Evolutionary conservation across 2,113 vertebrate genomes (phyloP).

Genomic region (Pampusana beccarii): DNA sequence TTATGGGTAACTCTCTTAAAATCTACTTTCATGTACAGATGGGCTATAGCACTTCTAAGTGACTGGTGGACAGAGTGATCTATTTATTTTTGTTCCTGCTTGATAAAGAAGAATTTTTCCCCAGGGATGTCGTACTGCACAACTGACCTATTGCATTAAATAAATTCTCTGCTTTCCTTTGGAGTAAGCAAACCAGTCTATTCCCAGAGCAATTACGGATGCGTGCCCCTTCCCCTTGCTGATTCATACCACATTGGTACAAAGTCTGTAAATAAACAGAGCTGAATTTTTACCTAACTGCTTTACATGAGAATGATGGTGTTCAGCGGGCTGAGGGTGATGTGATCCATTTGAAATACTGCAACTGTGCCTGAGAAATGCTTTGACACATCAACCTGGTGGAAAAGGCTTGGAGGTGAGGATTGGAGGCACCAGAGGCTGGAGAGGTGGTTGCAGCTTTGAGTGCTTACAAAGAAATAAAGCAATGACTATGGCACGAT

Average conservation of each 20-base stretch:
- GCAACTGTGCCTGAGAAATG: neutral
- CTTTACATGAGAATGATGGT: neutral
- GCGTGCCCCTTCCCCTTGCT: constrained; percentile 34
- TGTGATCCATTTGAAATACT: neutral
- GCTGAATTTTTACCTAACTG: neutral
- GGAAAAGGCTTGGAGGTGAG: neutral
- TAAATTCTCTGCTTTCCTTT: constrained; percentile 39
- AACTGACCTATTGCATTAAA: constrained; percentile 63
- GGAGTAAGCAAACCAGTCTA: constrained; percentile 20
- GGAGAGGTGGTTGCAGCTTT: neutral
- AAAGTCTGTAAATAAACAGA: constrained; percentile 25
- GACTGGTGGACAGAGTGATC: neutral
- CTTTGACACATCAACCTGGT: fast-evolving
- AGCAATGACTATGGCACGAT: fast-evolving
- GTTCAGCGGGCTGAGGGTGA: neutral
- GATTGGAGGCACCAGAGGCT: fast-evolving
- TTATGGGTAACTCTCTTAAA: constrained; percentile 25
- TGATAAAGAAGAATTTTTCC: constrained; percentile 48
- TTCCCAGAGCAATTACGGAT: constrained; percentile 41
- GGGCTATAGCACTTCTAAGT: constrained; percentile 36
- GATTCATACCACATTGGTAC: constrained; percentile 51
- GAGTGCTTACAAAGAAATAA: neutral
- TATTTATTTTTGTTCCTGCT: constrained; percentile 63
- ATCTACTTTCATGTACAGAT: constrained; percentile 4
- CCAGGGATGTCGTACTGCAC: neutral